These are phyloP conservation scores for Colletes collaris DNA, from an alignment of 2,888 invertebrate genomes.

Conservation along the genomic window DNA sequence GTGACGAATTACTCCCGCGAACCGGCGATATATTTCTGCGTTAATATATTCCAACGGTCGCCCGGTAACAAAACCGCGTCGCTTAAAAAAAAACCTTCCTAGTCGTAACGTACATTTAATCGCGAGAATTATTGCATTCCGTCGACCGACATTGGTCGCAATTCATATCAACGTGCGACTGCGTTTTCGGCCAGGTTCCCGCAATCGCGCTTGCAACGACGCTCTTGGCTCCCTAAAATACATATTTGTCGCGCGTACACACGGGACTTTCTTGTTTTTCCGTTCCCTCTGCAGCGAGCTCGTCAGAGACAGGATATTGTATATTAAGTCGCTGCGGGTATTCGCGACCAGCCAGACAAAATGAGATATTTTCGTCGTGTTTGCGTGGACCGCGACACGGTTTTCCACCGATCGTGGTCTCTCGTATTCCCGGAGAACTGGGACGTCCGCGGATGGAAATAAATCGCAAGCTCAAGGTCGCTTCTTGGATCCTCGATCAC, in stretches of 20 bases:
- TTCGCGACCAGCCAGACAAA: no score
- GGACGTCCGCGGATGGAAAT: no score
- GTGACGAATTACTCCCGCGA: conserved; percentile 53
- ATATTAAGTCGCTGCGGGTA: conserved; percentile 11
- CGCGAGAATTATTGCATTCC: conserved; percentile 53
- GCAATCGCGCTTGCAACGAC: conserved; percentile 29
- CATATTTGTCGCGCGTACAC: conserved; percentile 5
- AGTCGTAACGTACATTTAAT: conserved; percentile 59
- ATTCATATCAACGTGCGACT: conserved; percentile 43
- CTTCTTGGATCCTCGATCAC: no score
- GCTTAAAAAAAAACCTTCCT: conserved; percentile 39
- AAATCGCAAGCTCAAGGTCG: no score
- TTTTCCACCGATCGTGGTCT: no score
- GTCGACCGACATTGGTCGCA: conserved; percentile 30
- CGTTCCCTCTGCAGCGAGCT: neutral
- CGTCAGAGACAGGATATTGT: neutral
- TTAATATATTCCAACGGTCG: conserved; percentile 41
- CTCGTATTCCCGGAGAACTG: no score
- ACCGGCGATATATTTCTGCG: conserved; percentile 54
- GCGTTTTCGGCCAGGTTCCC: conserved; percentile 15
- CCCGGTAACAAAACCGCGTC: conserved; percentile 32
- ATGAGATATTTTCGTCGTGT: no score
- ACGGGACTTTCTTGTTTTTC: conserved; percentile 7
- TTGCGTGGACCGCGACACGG: no score
- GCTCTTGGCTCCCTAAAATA: conserved; percentile 9